Base-by-base conservation (phyloP, 2,888 invertebrate species). In the Campopleginae sp. region DNA sequence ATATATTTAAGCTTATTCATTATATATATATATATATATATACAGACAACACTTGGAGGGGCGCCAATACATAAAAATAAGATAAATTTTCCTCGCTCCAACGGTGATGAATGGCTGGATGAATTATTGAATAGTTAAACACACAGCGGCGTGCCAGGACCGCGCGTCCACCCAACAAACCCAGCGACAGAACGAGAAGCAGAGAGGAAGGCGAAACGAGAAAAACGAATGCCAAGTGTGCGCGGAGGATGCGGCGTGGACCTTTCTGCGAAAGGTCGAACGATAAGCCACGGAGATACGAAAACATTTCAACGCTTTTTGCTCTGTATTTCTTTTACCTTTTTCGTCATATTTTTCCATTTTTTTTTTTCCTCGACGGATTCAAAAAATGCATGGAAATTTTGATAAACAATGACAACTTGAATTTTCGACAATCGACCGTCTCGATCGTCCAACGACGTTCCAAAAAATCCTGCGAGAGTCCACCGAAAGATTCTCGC, bases 61-160 rank as follows among this genome's bases (percentile, higher is more conserved):
- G 90, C 78, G 90, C 90, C 91, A 90, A 91, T 91, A 91, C 91
- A 91, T 91, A 91, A 91, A 91, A 90, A 92, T 92, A 91, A 90
- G 91, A 92, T 91, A 92, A 92, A 92, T 92, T 91, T 90, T 88
- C 90, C 80, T 86, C 91, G 90, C 90, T 90, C 88, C 89, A 89
- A 89, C 89, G 88, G 90, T 91, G 92, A 92, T 92, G 91, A 92
- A 92, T 91, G 91, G 90, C 90, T 89, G 91, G 89, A 91, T 91
- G 91, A 92, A 91, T 91, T 91, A 92, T 92, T 90, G 91, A 92
- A 91, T 92, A 91, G 91, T 92, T 91, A 91, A 92, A 91, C 90
- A 92, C 91, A 91, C 90, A 91, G 90, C 89, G 90, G 88, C 80
- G 76, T 82, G 85, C 82, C 76, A 58, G 79, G 77, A 66, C n/a